Evolutionary conservation across 2,888 invertebrate species (phyloP).

Genomic region (Syritta pipiens): DNA sequence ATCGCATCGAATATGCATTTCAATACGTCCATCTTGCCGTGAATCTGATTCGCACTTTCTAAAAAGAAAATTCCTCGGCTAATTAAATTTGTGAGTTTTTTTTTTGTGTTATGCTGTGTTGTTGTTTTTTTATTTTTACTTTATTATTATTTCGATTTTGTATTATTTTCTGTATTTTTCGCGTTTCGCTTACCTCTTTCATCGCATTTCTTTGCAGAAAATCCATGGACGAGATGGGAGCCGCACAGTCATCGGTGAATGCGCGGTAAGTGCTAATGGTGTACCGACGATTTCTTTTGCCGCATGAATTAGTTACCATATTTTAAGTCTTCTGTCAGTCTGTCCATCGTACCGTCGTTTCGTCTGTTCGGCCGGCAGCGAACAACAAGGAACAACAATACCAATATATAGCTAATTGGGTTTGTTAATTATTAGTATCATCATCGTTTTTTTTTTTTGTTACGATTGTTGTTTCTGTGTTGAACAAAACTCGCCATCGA

Average conservation of each 20-base stretch:
- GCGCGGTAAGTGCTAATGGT: slow-evolving; percentile 87
- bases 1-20: slow-evolving; percentile 27
- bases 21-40: slow-evolving; percentile 32
- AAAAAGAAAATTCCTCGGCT: slow-evolving; percentile 68
- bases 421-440: slow-evolving; percentile 73
- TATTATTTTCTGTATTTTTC: slow-evolving; percentile 53
- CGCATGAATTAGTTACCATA: slow-evolving; percentile 78
- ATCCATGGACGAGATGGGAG: slow-evolving; percentile 91
- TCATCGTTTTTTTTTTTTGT: slow-evolving; percentile 10
- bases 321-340: slow-evolving; percentile 72
- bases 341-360: slow-evolving; percentile 6
- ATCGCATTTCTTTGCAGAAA: slow-evolving; percentile 87
- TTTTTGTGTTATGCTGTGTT: no score
- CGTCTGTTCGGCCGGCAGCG: slow-evolving; percentile 29
- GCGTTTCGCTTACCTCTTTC: slow-evolving; percentile 59
- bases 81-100: slow-evolving; percentile 69
- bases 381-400: slow-evolving; percentile 71
- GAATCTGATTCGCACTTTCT: slow-evolving; percentile 66
- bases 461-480: slow-evolving; percentile 1
- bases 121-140: slow-evolving; percentile 42
- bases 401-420: slow-evolving; percentile 79
- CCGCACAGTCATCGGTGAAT: slow-evolving; percentile 89
- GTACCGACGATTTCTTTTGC: slow-evolving; percentile 64
- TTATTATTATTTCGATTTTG: slow-evolving; percentile 42
- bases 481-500: no score